Evolutionary conservation across 2,113 vertebrate genomes (phyloP).

Genomic region (Microcebus jonahi): DNA sequence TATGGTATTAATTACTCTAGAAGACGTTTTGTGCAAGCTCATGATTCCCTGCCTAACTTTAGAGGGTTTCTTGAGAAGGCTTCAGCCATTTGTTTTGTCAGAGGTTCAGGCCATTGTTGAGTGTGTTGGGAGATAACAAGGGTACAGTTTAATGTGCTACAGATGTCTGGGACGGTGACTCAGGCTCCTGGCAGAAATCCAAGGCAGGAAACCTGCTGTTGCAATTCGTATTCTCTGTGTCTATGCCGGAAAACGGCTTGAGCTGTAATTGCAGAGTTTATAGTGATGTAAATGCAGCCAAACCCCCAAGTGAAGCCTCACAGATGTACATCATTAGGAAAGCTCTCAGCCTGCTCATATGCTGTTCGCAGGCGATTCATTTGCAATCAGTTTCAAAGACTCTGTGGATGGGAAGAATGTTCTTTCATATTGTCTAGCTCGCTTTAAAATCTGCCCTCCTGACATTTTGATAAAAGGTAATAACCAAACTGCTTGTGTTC

Average conservation of each 20-base stretch:
- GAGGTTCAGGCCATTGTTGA: conserved; percentile 58
- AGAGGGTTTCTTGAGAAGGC: conserved; percentile 54
- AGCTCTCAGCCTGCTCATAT: not conserved
- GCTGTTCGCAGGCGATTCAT: conserved; percentile 59
- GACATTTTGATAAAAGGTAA: conserved; percentile 71
- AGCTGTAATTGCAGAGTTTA: conserved; percentile 64
- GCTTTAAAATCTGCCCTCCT: conserved; percentile 60
- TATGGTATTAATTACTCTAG: not conserved
- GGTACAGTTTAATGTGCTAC: conserved; percentile 69
- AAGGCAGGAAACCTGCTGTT: conserved; percentile 69
- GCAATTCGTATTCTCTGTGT: not conserved
- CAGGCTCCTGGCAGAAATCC: conserved; percentile 76
- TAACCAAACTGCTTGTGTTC: conserved; percentile 64
- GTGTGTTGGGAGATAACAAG: conserved; percentile 64
- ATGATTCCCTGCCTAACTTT: not conserved
- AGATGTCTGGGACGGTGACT: conserved; percentile 79
- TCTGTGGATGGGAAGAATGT: conserved; percentile 49
- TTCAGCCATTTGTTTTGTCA: conserved; percentile 69
- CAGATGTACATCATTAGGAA: conserved; percentile 70
- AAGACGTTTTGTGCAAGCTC: not conserved
- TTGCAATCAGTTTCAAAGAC: conserved; percentile 73
- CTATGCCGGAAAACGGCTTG: conserved; percentile 47
- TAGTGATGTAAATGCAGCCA: conserved; percentile 63
- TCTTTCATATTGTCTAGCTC: conserved; percentile 40
- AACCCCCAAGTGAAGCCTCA: conserved; percentile 46